phyloP scores from a whole-genome alignment of 1,140 invertebrate genomes.

The Calliphora vicina region DNA sequence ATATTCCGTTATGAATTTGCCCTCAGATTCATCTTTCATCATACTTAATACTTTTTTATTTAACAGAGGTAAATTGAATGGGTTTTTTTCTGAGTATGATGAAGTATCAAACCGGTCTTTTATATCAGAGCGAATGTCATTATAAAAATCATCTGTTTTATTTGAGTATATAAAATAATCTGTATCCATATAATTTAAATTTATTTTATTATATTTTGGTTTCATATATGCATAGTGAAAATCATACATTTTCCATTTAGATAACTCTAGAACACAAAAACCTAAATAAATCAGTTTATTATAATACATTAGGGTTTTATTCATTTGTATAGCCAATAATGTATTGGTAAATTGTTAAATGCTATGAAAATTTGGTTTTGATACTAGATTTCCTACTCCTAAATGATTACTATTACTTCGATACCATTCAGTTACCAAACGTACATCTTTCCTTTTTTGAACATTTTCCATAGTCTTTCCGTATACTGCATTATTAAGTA shows the following conservation, averaged over 20 bases:
- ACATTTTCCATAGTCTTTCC: conserved; percentile 66
- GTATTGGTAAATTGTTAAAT: conserved; percentile 56
- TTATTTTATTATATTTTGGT: not conserved
- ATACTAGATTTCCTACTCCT: conserved; percentile 55
- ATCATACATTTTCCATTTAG: too few species aligned
- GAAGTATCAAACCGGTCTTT: too few species aligned
- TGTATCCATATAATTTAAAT: not conserved
- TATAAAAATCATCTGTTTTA: not conserved
- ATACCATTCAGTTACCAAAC: conserved; percentile 59
- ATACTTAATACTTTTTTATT: conserved; percentile 32
- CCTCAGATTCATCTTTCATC: conserved; percentile 27
- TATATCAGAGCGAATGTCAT: too few species aligned
- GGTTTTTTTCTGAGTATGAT: not conserved
- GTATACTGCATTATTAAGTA: conserved; percentile 66
- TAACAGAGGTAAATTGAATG: not conserved
- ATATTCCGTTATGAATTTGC: conserved; percentile 13
- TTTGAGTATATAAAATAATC: not conserved
- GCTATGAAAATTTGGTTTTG: conserved; percentile 62
- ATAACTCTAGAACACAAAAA: too few species aligned
- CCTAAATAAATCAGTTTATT: conserved; percentile 57
- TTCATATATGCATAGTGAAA: too few species aligned
- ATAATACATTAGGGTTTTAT: conserved; percentile 52
- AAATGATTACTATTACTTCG: conserved; percentile 43
- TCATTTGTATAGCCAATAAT: conserved; percentile 59
- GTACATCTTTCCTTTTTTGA: conserved; percentile 62